A percentile compares a stretch with the other conserved stretches of the same genome.
Conservation (phyloP, 2,797 vertebrate species). For the Rhinoraja longicauda region DNA sequence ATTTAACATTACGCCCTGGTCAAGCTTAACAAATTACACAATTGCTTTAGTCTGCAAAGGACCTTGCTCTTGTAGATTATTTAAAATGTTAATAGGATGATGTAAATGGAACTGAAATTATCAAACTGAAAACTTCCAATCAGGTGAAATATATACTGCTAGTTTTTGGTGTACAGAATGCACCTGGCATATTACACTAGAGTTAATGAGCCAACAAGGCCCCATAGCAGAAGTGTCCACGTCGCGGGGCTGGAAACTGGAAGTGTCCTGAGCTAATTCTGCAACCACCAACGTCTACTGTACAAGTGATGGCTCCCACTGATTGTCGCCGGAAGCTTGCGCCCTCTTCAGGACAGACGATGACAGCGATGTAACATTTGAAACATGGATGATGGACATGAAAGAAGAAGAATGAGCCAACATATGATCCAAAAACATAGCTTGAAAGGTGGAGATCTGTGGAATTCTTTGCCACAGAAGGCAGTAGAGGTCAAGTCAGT, state of each 20-base stretch:
- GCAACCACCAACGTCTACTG: too few relatives aligned
- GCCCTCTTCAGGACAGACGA: too few relatives aligned
- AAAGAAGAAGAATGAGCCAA: not conserved
- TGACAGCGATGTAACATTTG: too few relatives aligned
- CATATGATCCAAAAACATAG: not conserved
- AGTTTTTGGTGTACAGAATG: not conserved
- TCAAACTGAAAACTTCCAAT: not conserved
- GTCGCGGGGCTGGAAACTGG: too few relatives aligned
- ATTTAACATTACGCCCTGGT: not conserved
- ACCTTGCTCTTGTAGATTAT: not conserved
- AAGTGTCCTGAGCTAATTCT: too few relatives aligned
- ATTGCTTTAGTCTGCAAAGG: not conserved
- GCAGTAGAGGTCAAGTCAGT: too few relatives aligned
- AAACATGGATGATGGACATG: too few relatives aligned
- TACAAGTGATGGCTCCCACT: too few relatives aligned
- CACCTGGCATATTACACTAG: not conserved
- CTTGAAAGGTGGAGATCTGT: not conserved
- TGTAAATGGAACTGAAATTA: not conserved
- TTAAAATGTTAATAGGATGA: not conserved
- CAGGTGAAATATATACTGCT: not conserved
- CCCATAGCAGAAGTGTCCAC: too few relatives aligned
- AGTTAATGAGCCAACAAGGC: not conserved
- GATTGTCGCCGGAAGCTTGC: too few relatives aligned
- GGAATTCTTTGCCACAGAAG: too few relatives aligned
- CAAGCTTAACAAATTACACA: not conserved